A percentile compares a stretch with the other conserved stretches of the same genome.
Evolutionary conservation across 2,797 vertebrate genomes (phyloP).

Genomic region (Anas flavirostris): DNA sequence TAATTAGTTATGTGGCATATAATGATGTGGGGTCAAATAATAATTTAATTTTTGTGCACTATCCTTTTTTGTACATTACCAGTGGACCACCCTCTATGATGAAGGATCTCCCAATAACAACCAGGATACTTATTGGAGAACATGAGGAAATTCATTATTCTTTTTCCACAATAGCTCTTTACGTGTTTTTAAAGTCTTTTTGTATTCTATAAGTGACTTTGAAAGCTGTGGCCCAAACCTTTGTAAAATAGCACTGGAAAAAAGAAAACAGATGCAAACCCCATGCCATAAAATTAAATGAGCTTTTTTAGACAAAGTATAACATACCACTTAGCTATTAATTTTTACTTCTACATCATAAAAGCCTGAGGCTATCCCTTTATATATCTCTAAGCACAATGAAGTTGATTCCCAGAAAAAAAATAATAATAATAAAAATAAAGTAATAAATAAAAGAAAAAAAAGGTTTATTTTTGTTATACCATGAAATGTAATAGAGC

Average conservation of each 20-base stretch:
- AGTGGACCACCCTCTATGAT: constrained; percentile 86
- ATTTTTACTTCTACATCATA: constrained; percentile 68
- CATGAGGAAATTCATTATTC: constrained; percentile 77
- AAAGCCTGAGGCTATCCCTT: constrained; percentile 47
- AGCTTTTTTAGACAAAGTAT: constrained; percentile 66
- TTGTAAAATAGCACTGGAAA: constrained; percentile 67
- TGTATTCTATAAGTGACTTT: constrained; percentile 64
- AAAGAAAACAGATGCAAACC: constrained; percentile 70
- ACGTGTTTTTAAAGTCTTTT: constrained; percentile 44
- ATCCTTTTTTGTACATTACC: constrained; percentile 79
- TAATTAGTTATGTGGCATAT: constrained; percentile 87
- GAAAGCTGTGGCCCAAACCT: constrained; percentile 61
- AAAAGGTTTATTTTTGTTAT: constrained; percentile 23
- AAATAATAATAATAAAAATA: not conserved
- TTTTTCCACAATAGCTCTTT: constrained; percentile 68
- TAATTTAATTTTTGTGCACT: constrained; percentile 89
- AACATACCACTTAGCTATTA: constrained; percentile 57
- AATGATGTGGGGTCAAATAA: constrained; percentile 87
- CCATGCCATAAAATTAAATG: constrained; percentile 68
- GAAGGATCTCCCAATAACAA: constrained; percentile 75
- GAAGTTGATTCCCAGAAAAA: constrained; percentile 1
- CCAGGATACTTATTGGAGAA: constrained; percentile 66
- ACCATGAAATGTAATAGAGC: not conserved
- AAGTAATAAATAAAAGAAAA: not conserved
- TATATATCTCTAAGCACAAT: constrained; percentile 34